Evolutionary conservation across 1,140 invertebrate species (phyloP), one percentile per base, ranked within the genome.

Genomic region (Cyclargus thomasi): DNA sequence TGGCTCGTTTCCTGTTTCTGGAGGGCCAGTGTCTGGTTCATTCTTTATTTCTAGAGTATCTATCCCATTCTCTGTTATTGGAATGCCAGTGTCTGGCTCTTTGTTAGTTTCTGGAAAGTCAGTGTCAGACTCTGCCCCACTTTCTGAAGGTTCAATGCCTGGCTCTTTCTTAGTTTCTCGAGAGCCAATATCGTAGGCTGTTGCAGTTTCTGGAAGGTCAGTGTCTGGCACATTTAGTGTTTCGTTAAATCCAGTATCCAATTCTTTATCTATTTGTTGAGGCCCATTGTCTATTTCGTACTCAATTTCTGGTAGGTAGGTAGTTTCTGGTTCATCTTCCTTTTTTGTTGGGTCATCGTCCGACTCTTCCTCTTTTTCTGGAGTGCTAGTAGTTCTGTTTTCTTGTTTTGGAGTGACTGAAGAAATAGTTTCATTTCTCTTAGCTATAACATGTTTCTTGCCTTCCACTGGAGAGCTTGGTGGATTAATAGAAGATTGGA

Each of bases 401-500:
- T 16, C 29, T 2, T 29, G 29, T 47, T 47, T 47, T 16, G 1
- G 11, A 11, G 14, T 14, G 11, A 14, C 39, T 47, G 39, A 1
- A 47, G 39, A 47, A 14, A 47, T 47, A 16, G 10, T 47, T 47
- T 47, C 14, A 47, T 11, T 47, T 2, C 14, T 11, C 14, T 0
- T 47, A 47, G 7, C 39, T 14, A 11, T 47, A 16, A 47, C 39
- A 47, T 47, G 0, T 14, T 47, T 11, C 14, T 16, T 47, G 14
- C 39, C 39, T 0, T 14, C 1, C 14, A 16, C 14, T 14, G 39
- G 39, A 11, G 39, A 14, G 3, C 39, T 70, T 59, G 55, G 6
- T 20, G 55, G 10, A 64, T 35, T 17, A 55, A 70, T 20, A 59
- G 63, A 35, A 10, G 62, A 67, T 62, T 67, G n/a, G n/a, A 84